phyloP scores from a whole-genome alignment of 2,888 invertebrate species.

The Rotaria sp. region DNA sequence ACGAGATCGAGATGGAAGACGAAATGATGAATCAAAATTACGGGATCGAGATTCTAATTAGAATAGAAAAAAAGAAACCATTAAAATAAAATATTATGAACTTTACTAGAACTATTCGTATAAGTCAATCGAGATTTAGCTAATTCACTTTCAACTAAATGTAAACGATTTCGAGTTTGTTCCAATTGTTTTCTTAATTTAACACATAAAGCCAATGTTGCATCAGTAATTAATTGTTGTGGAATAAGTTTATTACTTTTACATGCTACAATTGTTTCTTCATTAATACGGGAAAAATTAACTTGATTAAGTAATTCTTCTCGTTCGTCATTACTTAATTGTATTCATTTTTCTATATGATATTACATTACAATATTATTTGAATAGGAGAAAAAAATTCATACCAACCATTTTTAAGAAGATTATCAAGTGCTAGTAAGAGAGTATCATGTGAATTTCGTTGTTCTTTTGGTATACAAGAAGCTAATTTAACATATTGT shows the following conservation, averaged over 20 bases:
- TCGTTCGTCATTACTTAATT: slow-evolving; percentile 40
- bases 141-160: not conserved
- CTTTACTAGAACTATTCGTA: not conserved
- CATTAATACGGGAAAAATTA: slow-evolving; percentile 48
- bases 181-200: slow-evolving; percentile 48
- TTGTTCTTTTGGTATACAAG: slow-evolving; percentile 8
- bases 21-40: not conserved
- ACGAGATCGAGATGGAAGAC: not conserved
- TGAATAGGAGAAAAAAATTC: not conserved
- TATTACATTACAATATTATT: not conserved
- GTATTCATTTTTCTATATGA: not conserved
- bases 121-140: not conserved
- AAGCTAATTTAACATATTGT: slow-evolving; percentile 21
- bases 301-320: slow-evolving; percentile 47
- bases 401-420: slow-evolving; percentile 12
- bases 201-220: slow-evolving; percentile 48
- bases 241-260: slow-evolving; percentile 48
- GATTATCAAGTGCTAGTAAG: not conserved
- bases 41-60: not conserved
- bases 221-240: slow-evolving; percentile 46
- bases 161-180: slow-evolving; percentile 20
- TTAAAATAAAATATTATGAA: not conserved
- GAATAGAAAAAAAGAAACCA: not conserved
- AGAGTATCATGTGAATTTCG: not conserved
- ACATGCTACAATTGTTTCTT: slow-evolving; percentile 47